Evolutionary conservation across 2,113 vertebrate species (phyloP), one percentile per base, ranked within the genome.

Genomic region (Natator depressus): DNA sequence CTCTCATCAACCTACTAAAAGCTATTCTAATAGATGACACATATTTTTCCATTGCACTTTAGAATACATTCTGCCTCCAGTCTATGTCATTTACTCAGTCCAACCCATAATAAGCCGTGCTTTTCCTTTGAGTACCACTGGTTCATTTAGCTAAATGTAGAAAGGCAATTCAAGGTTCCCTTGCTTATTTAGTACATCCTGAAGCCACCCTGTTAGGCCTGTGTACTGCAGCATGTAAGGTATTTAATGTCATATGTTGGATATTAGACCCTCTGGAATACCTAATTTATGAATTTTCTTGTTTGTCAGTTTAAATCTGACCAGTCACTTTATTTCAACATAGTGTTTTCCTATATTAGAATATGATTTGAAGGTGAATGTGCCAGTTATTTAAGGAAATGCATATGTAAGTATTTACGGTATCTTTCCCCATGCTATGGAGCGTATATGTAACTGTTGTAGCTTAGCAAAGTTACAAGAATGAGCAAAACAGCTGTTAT

Each of bases 301-400:
- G 25, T 27, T 76, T 65, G 55, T 69, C 82, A 92, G 53, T 65
- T 88, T 79, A 93, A 95, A 95, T 95, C 90, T 81, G 87, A 91
- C 57, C 57, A 94, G 86, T 87, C 80, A 91, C 93, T 86, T 97
- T 93, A 84, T 82, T 93, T 89, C 78, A 88, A 87, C 78, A 78
- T 75, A 96, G 55, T 81, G 46, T 89, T 96, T 96, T 94, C 57
- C 88, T 89, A 47, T 53, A 86, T 50, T 93, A 89, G 95, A 95
- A 88, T 94, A 75, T 88, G 79, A 89, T 81, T 78, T 94, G 89
- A 88, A 94, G 90, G 91, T 97, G 95, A 97, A 94, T 93, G 85
- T 87, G 51, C 82, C 0, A 6, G 31, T 76, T 93, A 80, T 90
- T 89, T 94, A 82, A 94, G 80, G 51, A 96, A 90, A 42, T 91